Percentiles rank a stretch among this genome's conserved stretches.
Conservation (phyloP, 2,113 vertebrate species). For the Perca schrenkii region DNA sequence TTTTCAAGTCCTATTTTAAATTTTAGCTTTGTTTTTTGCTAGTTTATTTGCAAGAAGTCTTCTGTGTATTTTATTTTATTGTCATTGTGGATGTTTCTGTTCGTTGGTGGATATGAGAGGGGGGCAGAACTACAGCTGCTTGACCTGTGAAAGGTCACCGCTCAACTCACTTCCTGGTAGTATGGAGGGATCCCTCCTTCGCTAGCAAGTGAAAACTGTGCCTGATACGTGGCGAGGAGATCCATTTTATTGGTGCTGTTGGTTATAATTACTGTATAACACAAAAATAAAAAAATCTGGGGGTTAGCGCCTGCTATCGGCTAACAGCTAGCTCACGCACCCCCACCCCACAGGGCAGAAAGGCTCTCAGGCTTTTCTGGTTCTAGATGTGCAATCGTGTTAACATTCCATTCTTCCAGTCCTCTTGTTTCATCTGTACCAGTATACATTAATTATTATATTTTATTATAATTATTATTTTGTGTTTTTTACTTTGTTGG, state of each 20-base stretch:
- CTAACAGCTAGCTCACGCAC: slow-evolving; percentile 83
- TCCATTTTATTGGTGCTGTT: slow-evolving; percentile 98
- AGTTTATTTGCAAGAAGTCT: slow-evolving; percentile 75
- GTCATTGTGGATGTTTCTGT: slow-evolving; percentile 80
- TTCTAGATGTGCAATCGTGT: slow-evolving; percentile 98
- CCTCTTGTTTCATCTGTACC: slow-evolving; percentile 84
- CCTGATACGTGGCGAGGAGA: slow-evolving; percentile 96
- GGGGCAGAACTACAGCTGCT: slow-evolving; percentile 66
- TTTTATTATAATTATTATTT: slow-evolving; percentile 80
- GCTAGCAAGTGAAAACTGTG: slow-evolving; percentile 91
- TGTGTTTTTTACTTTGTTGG: slow-evolving; percentile 74
- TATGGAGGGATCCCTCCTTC: slow-evolving; percentile 82
- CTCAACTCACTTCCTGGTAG: slow-evolving; percentile 69
- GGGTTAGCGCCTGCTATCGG: slow-evolving; percentile 59
- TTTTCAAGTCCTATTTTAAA: slow-evolving; percentile 80
- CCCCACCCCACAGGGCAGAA: slow-evolving; percentile 85
- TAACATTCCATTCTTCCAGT: slow-evolving; percentile 96
- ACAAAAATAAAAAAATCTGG: slow-evolving; percentile 80
- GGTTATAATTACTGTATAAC: slow-evolving; percentile 92
- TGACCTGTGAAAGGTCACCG: slow-evolving; percentile 55
- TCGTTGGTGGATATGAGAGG: slow-evolving; percentile 63
- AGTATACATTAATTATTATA: slow-evolving; percentile 86
- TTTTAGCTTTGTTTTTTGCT: slow-evolving; percentile 82
- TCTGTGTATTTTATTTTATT: slow-evolving; percentile 74
- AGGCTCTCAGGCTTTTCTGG: slow-evolving; percentile 88